phyloP scores from a whole-genome alignment of 1,140 invertebrate species.

The Temnothorax curvispinosus region DNA sequence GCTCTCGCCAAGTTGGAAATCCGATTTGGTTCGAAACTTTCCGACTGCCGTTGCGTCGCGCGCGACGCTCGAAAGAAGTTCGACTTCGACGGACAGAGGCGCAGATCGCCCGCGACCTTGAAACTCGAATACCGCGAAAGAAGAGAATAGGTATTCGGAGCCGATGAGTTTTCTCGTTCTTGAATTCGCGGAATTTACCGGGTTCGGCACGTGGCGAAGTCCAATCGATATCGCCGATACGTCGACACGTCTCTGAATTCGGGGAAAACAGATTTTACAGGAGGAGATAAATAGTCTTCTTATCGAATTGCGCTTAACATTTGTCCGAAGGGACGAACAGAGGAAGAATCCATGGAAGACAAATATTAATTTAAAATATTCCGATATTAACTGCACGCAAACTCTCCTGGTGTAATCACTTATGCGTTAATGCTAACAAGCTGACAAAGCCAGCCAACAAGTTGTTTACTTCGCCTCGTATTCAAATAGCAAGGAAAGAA shows the following conservation, averaged over 20 bases:
- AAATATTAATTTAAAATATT: constrained; percentile 11
- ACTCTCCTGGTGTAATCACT: background rate
- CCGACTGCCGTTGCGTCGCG: background rate
- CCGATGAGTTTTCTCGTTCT: background rate
- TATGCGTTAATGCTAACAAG: background rate
- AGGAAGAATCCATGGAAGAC: background rate
- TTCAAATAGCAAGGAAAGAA: background rate
- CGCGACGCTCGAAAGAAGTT: constrained; percentile 51
- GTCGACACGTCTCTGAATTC: background rate
- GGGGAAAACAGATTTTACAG: constrained; percentile 6
- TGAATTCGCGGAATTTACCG: constrained; percentile 10
- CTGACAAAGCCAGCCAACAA: background rate
- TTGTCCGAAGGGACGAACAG: background rate
- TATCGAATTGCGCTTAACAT: constrained; percentile 13
- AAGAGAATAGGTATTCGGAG: constrained; percentile 31
- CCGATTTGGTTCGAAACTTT: constrained; percentile 63
- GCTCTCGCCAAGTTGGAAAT: constrained; percentile 52
- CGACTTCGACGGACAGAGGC: constrained; percentile 26
- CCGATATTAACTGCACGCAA: constrained; percentile 8
- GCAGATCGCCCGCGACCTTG: constrained; percentile 61
- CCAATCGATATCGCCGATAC: background rate
- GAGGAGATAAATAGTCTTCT: constrained; percentile 2
- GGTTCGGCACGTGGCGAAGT: no score
- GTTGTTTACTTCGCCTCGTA: background rate
- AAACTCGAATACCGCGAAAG: constrained; percentile 43